Percentiles rank a stretch among this genome's conserved stretches.
Evolutionary conservation across 2,888 invertebrate genomes (phyloP).

Genomic region (Sepioteuthis lessoniana): DNA sequence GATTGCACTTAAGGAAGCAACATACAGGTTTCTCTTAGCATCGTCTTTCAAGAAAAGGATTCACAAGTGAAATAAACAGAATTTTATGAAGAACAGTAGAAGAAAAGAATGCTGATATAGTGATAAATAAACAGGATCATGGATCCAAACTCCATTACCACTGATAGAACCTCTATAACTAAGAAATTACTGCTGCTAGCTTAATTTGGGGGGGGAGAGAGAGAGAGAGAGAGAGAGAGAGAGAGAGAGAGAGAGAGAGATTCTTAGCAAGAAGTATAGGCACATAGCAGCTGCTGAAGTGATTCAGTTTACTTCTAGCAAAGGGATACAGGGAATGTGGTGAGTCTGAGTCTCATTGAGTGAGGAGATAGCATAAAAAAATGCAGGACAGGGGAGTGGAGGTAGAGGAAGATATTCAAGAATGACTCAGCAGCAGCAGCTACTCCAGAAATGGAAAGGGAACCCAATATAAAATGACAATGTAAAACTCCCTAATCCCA

Average conservation of each 20-base stretch:
- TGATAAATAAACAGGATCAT: background rate
- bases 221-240: too few species aligned
- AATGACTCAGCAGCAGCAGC: constrained; percentile 40
- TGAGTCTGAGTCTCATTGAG: background rate
- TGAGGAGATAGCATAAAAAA: constrained; percentile 24
- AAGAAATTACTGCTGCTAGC: background rate
- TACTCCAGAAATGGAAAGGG: constrained; percentile 47
- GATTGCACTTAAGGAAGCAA: background rate
- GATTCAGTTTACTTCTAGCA: background rate
- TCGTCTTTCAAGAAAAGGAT: too few species aligned
- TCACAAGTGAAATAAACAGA: background rate
- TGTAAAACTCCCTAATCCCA: background rate
- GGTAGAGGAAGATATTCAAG: background rate
- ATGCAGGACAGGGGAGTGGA: background rate
- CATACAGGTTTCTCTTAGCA: background rate
- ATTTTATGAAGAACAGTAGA: background rate
- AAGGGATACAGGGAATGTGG: constrained; percentile 39
- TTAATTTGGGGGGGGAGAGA: too few species aligned
- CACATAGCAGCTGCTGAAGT: constrained; percentile 21
- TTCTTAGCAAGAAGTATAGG: background rate
- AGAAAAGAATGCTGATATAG: background rate
- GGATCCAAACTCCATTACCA: background rate
- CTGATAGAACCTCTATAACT: background rate
- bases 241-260: too few species aligned
- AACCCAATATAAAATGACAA: constrained; percentile 48